These are phyloP conservation scores for Clupea harengus DNA, from an alignment of 2,113 vertebrate species.

Conservation along the genomic window DNA sequence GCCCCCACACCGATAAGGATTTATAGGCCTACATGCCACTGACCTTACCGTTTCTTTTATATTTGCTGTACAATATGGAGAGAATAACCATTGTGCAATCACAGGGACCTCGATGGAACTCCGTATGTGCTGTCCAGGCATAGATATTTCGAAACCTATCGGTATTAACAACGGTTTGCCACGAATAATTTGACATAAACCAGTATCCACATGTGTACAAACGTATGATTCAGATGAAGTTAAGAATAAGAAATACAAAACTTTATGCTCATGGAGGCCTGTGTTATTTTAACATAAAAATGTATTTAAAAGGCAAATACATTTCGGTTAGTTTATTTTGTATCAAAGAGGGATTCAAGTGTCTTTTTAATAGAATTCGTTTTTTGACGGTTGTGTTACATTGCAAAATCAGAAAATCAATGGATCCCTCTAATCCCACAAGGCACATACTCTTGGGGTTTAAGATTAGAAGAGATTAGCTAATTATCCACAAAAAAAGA, in stretches of 20 bases:
- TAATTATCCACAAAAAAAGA: conserved; percentile 73
- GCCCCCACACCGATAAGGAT: conserved; percentile 6
- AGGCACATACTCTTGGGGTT: conserved; percentile 35
- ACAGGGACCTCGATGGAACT: neutral
- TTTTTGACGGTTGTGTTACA: neutral
- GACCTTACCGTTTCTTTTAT: neutral
- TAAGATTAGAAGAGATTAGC: conserved; percentile 71
- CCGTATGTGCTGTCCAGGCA: neutral
- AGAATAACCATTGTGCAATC: neutral
- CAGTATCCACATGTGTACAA: neutral
- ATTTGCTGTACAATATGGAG: neutral
- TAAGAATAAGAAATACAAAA: neutral
- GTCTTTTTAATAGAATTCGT: neutral
- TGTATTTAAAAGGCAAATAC: neutral
- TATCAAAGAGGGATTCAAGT: neutral
- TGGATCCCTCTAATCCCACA: neutral
- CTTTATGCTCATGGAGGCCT: neutral
- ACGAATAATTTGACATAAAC: neutral
- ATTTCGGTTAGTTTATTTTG: neutral
- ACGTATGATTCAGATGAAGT: neutral
- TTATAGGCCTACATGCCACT: neutral
- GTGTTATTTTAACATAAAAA: neutral
- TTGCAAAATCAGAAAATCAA: neutral
- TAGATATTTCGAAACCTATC: neutral
- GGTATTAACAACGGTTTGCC: neutral